These are phyloP conservation scores for Achlya flavicornis DNA, from an alignment of 2,888 invertebrate genomes.

Conservation along the genomic window DNA sequence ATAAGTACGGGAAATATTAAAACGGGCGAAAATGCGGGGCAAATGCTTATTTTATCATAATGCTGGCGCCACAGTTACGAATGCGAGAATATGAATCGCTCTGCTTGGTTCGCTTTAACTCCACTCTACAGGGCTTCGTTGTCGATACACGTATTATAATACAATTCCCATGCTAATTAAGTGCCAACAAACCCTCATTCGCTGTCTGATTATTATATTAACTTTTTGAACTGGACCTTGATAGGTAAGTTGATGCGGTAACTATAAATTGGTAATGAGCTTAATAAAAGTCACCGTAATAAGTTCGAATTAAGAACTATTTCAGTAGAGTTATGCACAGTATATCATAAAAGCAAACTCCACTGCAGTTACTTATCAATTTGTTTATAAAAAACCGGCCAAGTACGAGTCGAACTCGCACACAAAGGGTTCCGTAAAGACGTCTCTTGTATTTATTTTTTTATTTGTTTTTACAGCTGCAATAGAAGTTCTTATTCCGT, in stretches of 20 bases:
- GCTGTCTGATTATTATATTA: neutral
- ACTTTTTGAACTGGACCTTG: neutral
- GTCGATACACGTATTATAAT: neutral
- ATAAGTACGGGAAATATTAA: no score
- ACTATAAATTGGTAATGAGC: neutral
- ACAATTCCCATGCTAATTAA: neutral
- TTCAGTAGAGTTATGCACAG: no score
- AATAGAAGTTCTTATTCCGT: no score
- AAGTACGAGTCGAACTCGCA: no score
- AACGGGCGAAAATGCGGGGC: neutral
- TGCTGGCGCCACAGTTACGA: constrained; percentile 5
- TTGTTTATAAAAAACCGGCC: no score
- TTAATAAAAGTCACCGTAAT: no score
- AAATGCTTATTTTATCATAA: neutral
- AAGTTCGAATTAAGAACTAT: no score
- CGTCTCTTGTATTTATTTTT: no score
- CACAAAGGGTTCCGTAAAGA: no score
- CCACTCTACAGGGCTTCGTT: constrained; percentile 5
- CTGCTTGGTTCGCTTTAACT: constrained; percentile 6
- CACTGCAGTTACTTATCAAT: no score
- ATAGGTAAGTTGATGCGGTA: neutral
- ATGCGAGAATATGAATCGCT: constrained; percentile 2
- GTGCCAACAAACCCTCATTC: neutral
- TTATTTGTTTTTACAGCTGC: no score
- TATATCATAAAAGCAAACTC: no score